These are phyloP conservation scores for Peromyscus polionotus DNA, from an alignment of 2,113 vertebrate genomes.

Conservation along the genomic window DNA sequence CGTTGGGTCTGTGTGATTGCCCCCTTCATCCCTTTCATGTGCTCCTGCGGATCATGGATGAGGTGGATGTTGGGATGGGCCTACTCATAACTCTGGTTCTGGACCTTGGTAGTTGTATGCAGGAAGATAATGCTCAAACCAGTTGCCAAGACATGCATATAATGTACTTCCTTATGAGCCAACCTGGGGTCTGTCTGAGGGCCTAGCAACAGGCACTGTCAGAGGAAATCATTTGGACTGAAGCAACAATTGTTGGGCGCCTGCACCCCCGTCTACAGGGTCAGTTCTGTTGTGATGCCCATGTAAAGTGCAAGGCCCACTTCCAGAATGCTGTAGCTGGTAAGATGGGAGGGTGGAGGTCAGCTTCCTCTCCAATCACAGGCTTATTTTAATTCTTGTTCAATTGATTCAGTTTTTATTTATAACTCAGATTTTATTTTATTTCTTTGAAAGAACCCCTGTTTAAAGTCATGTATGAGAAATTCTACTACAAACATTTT, in stretches of 20 bases:
- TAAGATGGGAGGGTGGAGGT: fast-evolving
- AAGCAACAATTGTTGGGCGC: no score
- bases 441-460: background rate
- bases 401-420: background rate
- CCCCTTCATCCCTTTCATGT: background rate
- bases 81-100: background rate
- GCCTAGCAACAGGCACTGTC: no score
- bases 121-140: no score
- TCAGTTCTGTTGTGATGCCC: background rate
- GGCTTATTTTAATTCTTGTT: background rate
- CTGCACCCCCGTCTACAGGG: background rate
- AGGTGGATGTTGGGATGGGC: background rate
- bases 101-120: no score
- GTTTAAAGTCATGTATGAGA: background rate
- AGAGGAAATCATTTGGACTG: no score
- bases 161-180: no score
- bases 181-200: no score
- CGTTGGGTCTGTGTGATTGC: background rate
- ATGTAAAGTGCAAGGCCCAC: background rate
- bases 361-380: background rate
- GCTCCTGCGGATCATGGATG: background rate
- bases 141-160: no score
- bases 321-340: background rate
- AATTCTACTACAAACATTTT: background rate
- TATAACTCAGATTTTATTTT: slow-evolving; percentile 7